Conservation (phyloP, 2,797 vertebrate genomes). For the Poliocrania exsul region DNA sequence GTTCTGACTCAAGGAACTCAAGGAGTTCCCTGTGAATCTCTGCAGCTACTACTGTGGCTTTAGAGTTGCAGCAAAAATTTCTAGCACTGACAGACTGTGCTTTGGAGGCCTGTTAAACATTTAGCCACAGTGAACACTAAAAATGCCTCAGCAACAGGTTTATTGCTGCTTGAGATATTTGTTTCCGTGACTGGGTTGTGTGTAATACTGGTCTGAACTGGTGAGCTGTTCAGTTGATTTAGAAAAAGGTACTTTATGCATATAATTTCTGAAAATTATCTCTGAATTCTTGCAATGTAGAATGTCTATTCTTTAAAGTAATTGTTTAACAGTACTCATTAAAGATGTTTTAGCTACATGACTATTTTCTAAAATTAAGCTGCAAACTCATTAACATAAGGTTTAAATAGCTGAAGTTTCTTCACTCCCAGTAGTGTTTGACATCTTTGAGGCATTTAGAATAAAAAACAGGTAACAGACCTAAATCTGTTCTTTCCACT, state of each 20-base stretch:
- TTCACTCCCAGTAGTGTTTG: background rate
- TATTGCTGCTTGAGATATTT: slow-evolving; percentile 41
- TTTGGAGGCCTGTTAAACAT: slow-evolving; percentile 55
- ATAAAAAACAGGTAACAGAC: background rate
- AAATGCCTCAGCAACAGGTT: slow-evolving; percentile 60
- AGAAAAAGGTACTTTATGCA: background rate
- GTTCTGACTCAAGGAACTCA: background rate
- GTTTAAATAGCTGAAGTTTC: background rate
- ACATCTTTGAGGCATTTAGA: background rate
- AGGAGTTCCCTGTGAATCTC: slow-evolving; percentile 29
- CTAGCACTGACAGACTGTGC: slow-evolving; percentile 45
- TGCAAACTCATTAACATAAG: background rate
- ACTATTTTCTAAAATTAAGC: background rate
- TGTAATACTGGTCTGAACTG: slow-evolving; percentile 49
- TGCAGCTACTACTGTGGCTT: slow-evolving; percentile 36
- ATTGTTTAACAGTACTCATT: background rate
- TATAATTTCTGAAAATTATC: slow-evolving; percentile 35
- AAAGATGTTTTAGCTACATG: background rate
- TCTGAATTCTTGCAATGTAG: background rate
- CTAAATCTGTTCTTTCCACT: background rate
- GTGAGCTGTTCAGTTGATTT: slow-evolving; percentile 42
- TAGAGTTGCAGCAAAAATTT: slow-evolving; percentile 53
- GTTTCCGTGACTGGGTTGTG: slow-evolving; percentile 32
- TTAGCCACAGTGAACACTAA: slow-evolving; percentile 51
- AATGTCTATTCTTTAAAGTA: background rate